Evolutionary conservation across 2,888 invertebrate genomes (phyloP).

Genomic region (Acanthosepion lycidas): DNA sequence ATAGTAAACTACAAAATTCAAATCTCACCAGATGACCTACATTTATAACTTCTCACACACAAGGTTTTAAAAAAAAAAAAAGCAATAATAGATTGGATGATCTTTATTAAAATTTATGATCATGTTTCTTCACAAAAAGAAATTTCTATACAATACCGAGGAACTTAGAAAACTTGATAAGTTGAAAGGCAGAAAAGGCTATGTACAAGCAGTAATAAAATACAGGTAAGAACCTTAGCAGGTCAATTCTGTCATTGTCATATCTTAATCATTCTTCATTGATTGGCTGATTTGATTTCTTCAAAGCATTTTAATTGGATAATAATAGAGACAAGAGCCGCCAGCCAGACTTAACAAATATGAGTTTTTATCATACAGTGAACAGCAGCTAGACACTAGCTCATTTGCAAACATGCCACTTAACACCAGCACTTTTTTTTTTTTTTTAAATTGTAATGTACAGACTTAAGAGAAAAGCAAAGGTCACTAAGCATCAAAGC

Average conservation of each 20-base stretch:
- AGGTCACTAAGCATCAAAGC: no score
- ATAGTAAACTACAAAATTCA: no score
- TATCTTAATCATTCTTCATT: neutral
- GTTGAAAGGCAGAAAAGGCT: conserved; percentile 11
- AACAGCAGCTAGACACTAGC: no score
- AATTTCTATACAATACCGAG: conserved; percentile 43
- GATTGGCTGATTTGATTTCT: conserved; percentile 33
- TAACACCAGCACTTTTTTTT: no score
- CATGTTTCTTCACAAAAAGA: conserved; percentile 39
- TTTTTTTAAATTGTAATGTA: no score
- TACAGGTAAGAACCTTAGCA: conserved; percentile 34
- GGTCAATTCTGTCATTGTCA: conserved; percentile 6
- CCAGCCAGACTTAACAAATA: neutral
- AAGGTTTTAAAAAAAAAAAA: neutral
- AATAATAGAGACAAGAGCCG: conserved; percentile 6
- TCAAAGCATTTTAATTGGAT: neutral
- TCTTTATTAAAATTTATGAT: conserved; percentile 43
- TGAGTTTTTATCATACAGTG: no score
- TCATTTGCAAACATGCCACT: no score
- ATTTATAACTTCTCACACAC: no score
- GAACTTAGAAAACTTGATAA: conserved; percentile 36
- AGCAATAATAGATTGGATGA: neutral
- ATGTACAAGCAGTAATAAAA: conserved; percentile 46
- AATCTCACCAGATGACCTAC: no score
- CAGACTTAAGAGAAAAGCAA: no score